A percentile compares a stretch with the other conserved stretches of the same genome.
Conservation (phyloP, 1,140 invertebrate genomes). For the Cherax quadricarinatus region DNA sequence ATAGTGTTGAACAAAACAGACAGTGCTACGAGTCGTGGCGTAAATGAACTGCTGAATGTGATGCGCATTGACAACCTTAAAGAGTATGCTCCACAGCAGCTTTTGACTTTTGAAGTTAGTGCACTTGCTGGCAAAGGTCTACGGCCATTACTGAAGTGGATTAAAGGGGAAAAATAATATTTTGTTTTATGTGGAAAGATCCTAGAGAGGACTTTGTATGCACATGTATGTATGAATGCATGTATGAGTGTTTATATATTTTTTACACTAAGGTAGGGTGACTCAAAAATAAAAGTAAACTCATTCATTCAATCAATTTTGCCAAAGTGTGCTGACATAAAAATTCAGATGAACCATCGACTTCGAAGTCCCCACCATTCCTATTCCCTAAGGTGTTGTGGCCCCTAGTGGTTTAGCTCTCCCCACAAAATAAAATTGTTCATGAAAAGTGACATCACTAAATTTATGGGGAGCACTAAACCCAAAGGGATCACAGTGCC, state of each 20-base stretch:
- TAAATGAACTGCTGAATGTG: slow-evolving; percentile 60
- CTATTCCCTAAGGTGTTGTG: too few relatives aligned
- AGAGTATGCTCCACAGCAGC: slow-evolving; percentile 56
- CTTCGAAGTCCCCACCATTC: too few relatives aligned
- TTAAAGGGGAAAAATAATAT: slow-evolving; percentile 53
- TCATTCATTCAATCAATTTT: too few relatives aligned
- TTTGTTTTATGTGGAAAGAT: background rate
- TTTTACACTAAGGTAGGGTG: background rate
- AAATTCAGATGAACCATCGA: too few relatives aligned
- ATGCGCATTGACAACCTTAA: slow-evolving; percentile 61
- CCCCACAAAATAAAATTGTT: too few relatives aligned
- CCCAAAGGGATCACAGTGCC: too few relatives aligned
- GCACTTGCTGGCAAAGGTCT: slow-evolving; percentile 67
- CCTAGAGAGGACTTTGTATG: background rate
- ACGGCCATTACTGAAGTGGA: slow-evolving; percentile 65
- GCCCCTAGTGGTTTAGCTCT: too few relatives aligned
- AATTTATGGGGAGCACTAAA: too few relatives aligned
- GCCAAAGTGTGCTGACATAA: too few relatives aligned
- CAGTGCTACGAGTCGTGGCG: slow-evolving; percentile 48
- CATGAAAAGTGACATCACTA: too few relatives aligned
- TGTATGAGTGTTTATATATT: too few relatives aligned
- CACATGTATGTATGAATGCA: background rate
- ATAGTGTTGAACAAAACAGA: slow-evolving; percentile 72
- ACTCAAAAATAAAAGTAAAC: background rate
- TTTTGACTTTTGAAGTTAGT: slow-evolving; percentile 70